Base-by-base conservation (phyloP, 1,140 invertebrate genomes). In the Dryas iulia region DNA sequence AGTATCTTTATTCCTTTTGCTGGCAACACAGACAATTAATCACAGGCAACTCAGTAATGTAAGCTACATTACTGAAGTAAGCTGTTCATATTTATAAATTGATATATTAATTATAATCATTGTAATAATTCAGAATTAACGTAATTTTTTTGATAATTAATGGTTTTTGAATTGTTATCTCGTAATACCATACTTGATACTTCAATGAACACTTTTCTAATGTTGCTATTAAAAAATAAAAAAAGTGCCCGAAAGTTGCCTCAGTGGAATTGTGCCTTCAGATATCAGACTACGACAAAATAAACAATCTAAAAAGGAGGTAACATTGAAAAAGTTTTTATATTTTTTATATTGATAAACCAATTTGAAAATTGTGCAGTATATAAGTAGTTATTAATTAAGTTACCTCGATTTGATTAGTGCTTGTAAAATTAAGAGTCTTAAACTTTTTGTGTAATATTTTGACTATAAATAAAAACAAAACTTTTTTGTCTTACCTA, bases 401-500 rank as follows among this genome's bases (percentile, higher is more conserved):
- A 6, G 5, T 5, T 39, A 5, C 2, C 33, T 14, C n/a, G 14
- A 39, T 18, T 14, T 6, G 14, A 14, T 39, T 39, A 39, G 5
- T 1, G n/a, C 14, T 14, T 39, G 33, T 1, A 14, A 14, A 39
- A 14, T 39, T 1, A 7, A 14, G 12, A n/a, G n/a, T 39, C 12
- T 14, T 1, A 39, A 39, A 14, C 33, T 1, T 35, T n/a, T n/a
- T n/a, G n/a, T 39, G 12, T 14, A 39, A 39, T 39, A 39, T 39
- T 14, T 14, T 6, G 33, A 0, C 12, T 66, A 21, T 26, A 59
- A 67, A 57, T 66, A 57, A 58, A 71, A 70, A 67, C 21, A 68
- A 80, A 84, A 86, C 84, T 87, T 66, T 71, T 72, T 73, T 74
- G 80, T 74, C 71, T 77, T 76, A 71, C 67, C 60, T 60, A 74